These are phyloP conservation scores for Nettapus auritus DNA, from an alignment of 2,113 vertebrate genomes.

Conservation along the genomic window DNA sequence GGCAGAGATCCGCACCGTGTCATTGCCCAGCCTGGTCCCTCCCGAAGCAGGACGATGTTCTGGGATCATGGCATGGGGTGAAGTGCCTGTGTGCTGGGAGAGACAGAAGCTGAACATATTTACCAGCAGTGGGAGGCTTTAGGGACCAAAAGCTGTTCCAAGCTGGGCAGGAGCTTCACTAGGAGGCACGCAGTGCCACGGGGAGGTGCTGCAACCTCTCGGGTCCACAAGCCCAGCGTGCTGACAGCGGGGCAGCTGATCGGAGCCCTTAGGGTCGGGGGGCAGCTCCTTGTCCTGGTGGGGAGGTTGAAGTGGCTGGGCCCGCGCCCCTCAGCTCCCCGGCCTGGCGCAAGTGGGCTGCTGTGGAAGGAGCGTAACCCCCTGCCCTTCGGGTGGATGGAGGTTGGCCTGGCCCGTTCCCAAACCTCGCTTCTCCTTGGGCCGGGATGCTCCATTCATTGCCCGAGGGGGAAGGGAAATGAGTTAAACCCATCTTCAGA, in stretches of 20 bases:
- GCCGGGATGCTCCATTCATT: constrained; percentile 3
- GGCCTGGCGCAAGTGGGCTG: neutral
- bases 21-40: neutral
- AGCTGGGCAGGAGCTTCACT: neutral
- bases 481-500: constrained; percentile 81
- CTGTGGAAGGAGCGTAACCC: neutral
- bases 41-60: neutral
- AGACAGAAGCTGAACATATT: neutral
- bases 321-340: neutral
- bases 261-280: neutral
- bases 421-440: neutral
- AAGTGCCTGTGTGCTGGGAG: neutral
- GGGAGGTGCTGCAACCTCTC: neutral
- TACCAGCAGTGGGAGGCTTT: neutral
- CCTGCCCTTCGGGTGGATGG: neutral
- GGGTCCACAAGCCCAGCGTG: neutral
- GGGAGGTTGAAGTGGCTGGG: neutral
- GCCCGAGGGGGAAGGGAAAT: constrained; percentile 73
- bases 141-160: neutral
- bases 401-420: neutral
- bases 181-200: neutral
- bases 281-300: neutral
- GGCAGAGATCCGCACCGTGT: neutral
- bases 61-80: neutral
- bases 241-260: neutral